phyloP scores from a whole-genome alignment of 1,140 invertebrate genomes.

The Lasioglossum baleicum region DNA sequence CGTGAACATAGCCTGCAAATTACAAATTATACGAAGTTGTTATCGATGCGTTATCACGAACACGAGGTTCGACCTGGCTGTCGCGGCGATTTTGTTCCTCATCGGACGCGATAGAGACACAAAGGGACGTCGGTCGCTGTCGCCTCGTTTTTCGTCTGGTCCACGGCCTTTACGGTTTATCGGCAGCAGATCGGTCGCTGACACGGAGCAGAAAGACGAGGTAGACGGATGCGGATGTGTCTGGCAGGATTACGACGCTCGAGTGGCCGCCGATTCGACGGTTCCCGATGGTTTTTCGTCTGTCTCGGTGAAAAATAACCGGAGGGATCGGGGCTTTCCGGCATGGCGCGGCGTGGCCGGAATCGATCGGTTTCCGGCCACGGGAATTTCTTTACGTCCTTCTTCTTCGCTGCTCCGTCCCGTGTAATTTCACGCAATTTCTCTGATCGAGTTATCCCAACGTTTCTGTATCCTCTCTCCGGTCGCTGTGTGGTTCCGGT shows the following conservation, averaged over 20 bases:
- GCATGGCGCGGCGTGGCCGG: background rate
- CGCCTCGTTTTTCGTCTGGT: no score
- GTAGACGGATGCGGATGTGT: constrained; percentile 2
- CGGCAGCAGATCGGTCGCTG: constrained; percentile 30
- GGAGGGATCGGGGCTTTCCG: constrained; percentile 22
- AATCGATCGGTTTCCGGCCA: constrained; percentile 20
- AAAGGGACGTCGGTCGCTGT: no score
- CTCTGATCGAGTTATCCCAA: background rate
- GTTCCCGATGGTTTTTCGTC: constrained; percentile 8
- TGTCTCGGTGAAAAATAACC: constrained; percentile 30
- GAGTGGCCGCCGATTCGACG: constrained; percentile 16
- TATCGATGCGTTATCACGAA: no score
- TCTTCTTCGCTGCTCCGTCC: background rate
- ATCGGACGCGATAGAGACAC: no score
- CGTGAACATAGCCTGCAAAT: no score
- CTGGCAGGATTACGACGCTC: constrained; percentile 22
- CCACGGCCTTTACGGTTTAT: constrained; percentile 11
- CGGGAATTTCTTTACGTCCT: constrained; percentile 2
- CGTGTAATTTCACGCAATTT: constrained; percentile 33
- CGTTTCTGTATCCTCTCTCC: no score
- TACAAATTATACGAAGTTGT: no score
- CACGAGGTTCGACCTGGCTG: no score
- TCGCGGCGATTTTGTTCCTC: no score
- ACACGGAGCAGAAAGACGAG: constrained; percentile 6
- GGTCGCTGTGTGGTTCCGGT: no score